Evolutionary conservation across 2,888 invertebrate genomes (phyloP), one percentile per base, ranked within the genome.

Genomic region (Drosophila borealis): DNA sequence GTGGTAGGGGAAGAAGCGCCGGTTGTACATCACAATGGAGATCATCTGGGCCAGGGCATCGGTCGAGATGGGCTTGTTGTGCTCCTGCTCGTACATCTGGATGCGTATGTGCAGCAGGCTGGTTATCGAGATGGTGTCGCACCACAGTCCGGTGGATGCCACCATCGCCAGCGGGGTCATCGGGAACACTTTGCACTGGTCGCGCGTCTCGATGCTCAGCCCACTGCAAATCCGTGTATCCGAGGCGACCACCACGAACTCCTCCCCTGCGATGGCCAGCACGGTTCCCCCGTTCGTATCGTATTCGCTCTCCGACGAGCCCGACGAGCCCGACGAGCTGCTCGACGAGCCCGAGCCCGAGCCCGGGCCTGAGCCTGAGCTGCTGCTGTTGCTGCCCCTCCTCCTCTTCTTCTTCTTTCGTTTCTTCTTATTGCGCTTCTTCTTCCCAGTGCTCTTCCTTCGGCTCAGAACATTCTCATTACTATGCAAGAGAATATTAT

Each of bases 151-250:
- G 0, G 54, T 8, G 21, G n/a, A 10, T 0, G 34, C 54, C 6
- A 54, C 0, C 11, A 42, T 1, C 6, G 54, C 5, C 0, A 1
- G 5, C 2, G 33, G 10, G 1, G 54, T 25, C n/a, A 42, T 8
- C 6, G 2, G 5, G 14, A 21, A 54, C 1, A 44, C 10, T 4
- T 54, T 54, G 10, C 6, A 1, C 42, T 42, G 42, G 0, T 44
- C 8, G 1, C n/a, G 19, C 19, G 19, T 2, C 1, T 10, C 4
- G 8, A 34, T 0, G 34, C 0, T 1, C 1, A 0, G 0, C 0
- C 3, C 5, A 34, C 6, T 3, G 33, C 10, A 4, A 3, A 54
- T 11, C 9, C 42, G 13, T 6, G 42, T 54, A 11, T 54, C 54
- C 4, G 19, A 19, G 10, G 34, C 54, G n/a, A 44, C 4, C n/a